These are phyloP conservation scores for Polydrusus pterygomalis DNA, from an alignment of 2,888 invertebrate genomes.

Conservation along the genomic window DNA sequence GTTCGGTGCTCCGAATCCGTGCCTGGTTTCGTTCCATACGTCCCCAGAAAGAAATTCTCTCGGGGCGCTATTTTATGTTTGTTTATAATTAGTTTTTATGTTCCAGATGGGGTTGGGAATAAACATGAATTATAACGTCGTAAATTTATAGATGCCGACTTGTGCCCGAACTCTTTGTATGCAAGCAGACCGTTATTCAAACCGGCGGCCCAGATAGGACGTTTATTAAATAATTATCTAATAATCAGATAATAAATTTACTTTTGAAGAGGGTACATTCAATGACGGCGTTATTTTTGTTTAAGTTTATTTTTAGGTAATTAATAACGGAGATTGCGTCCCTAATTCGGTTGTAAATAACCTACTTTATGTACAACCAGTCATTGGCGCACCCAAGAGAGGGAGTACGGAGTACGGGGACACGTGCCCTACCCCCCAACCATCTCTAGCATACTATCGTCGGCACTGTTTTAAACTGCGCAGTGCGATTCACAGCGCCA, in stretches of 20 bases:
- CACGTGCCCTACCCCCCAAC: no score
- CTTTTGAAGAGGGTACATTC: slow-evolving; percentile 3
- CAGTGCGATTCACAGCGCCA: no score
- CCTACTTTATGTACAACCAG: not conserved
- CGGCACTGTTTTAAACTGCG: no score
- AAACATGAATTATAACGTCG: slow-evolving; percentile 54
- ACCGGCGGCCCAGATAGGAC: slow-evolving; percentile 36
- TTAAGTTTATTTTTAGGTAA: slow-evolving; percentile 8
- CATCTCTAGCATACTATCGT: no score
- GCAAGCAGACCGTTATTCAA: slow-evolving; percentile 48
- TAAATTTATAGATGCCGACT: slow-evolving; percentile 50
- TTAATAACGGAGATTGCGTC: not conserved
- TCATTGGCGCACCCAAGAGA: no score
- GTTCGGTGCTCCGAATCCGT: no score
- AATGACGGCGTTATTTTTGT: not conserved
- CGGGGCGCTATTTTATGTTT: slow-evolving; percentile 50
- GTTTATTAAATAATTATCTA: slow-evolving; percentile 56
- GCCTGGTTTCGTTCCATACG: not conserved
- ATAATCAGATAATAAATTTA: slow-evolving; percentile 54
- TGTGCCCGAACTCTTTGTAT: slow-evolving; percentile 40
- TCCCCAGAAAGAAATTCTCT: slow-evolving; percentile 34
- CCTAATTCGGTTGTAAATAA: slow-evolving; percentile 4
- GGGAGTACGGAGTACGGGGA: no score
- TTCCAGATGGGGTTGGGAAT: slow-evolving; percentile 55
- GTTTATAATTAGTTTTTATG: slow-evolving; percentile 58